phyloP scores from a whole-genome alignment of 2,797 vertebrate genomes.

The Neopelma chrysocephalum region DNA sequence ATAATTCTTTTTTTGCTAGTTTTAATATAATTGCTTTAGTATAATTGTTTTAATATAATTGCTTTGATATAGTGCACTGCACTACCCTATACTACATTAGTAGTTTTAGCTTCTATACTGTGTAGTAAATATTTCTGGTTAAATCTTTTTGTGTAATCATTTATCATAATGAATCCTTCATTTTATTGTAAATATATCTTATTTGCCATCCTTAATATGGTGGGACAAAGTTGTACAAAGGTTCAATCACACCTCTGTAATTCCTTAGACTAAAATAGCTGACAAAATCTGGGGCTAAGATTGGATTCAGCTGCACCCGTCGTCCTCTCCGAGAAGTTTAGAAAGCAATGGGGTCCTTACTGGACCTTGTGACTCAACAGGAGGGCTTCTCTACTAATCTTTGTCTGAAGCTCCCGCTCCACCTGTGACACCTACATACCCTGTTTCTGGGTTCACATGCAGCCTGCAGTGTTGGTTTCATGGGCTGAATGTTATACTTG shows the following conservation, averaged over 20 bases:
- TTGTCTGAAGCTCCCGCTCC: background rate
- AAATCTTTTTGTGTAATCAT: background rate
- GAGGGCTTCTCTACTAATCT: background rate
- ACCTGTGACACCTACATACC: background rate
- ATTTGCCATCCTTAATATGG: background rate
- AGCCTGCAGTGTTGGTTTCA: background rate
- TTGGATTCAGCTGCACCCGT: background rate
- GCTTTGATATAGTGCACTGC: background rate
- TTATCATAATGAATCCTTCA: background rate
- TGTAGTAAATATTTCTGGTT: background rate
- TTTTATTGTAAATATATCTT: background rate
- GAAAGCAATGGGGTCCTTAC: background rate
- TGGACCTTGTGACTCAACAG: background rate
- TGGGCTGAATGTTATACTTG: background rate
- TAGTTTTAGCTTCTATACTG: background rate
- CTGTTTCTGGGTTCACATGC: background rate
- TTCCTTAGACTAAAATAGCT: background rate
- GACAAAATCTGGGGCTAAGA: background rate
- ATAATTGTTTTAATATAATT: background rate
- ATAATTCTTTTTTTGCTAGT: background rate
- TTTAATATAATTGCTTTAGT: background rate
- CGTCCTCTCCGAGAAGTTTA: background rate
- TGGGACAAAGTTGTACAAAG: background rate
- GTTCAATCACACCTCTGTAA: background rate
- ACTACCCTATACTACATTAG: background rate